phyloP scores from a whole-genome alignment of 1,140 invertebrate species.

The Ostrea edulis region DNA sequence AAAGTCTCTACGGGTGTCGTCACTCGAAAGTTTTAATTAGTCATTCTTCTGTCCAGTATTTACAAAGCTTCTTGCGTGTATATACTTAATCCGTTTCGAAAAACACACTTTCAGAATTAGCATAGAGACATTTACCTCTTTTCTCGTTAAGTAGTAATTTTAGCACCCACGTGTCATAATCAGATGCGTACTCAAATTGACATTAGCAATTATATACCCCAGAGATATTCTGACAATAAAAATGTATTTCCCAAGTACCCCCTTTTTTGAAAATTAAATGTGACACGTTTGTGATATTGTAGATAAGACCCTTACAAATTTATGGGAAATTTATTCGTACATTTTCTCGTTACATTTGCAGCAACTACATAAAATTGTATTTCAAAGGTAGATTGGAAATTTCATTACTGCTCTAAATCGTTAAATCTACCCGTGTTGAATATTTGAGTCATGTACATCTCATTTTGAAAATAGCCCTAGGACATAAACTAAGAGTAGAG shows the following conservation, averaged over 20 bases:
- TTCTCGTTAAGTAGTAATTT: background rate
- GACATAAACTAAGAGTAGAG: background rate
- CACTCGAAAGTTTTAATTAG: background rate
- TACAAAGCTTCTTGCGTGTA: constrained; percentile 8
- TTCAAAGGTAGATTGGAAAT: constrained; percentile 23
- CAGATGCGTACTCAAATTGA: constrained; percentile 4
- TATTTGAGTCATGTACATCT: constrained; percentile 9
- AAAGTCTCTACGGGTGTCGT: background rate
- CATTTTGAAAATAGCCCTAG: constrained; percentile 11
- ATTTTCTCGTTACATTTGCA: constrained; percentile 35
- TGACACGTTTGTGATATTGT: constrained; percentile 20
- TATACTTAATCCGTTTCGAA: background rate
- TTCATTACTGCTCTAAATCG: constrained; percentile 7
- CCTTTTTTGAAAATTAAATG: constrained; percentile 16
- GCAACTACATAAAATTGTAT: background rate
- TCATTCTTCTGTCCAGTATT: constrained; percentile 9
- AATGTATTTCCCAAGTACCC: constrained; percentile 3
- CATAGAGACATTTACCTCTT: background rate
- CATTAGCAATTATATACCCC: constrained; percentile 27
- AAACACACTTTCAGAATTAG: background rate
- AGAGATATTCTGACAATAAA: constrained; percentile 21
- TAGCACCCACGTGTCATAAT: constrained; percentile 28
- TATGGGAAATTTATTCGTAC: constrained; percentile 33
- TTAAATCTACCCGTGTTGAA: constrained; percentile 38
- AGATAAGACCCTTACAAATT: constrained; percentile 12